Evolutionary conservation across 2,113 vertebrate species (phyloP).

Genomic region (Corythornis madagascariensis): DNA sequence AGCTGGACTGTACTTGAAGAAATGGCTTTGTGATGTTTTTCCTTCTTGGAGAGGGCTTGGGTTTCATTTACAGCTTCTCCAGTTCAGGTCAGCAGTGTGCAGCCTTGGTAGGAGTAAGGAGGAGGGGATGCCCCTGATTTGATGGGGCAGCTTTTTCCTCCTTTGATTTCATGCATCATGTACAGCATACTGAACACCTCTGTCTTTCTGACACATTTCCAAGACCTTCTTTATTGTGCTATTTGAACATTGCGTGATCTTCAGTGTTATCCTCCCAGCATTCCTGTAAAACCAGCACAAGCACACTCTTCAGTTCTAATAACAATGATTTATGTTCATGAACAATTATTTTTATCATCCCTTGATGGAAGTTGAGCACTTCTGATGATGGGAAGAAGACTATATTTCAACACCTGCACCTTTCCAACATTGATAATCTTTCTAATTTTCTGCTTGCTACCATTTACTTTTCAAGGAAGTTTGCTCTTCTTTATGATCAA

Average conservation of each 20-base stretch:
- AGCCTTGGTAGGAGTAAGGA: not conserved
- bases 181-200: not conserved
- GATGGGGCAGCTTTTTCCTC: not conserved
- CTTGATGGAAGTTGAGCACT: not conserved
- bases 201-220: not conserved
- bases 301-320: not conserved
- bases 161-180: not conserved
- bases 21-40: fast-evolving
- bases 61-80: not conserved
- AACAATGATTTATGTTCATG: not conserved
- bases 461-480: not conserved
- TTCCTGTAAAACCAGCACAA: not conserved
- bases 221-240: not conserved
- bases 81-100: not conserved
- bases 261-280: not conserved
- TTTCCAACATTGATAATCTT: not conserved
- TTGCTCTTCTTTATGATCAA: not conserved
- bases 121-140: not conserved
- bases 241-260: not conserved
- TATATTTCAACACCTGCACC: not conserved
- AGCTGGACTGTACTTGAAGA: not conserved
- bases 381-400: not conserved
- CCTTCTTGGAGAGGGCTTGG: not conserved
- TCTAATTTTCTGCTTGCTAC: not conserved
- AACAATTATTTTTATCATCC: not conserved